Evolutionary conservation across 2,888 invertebrate genomes (phyloP).

Genomic region (Limnephilus auricula): DNA sequence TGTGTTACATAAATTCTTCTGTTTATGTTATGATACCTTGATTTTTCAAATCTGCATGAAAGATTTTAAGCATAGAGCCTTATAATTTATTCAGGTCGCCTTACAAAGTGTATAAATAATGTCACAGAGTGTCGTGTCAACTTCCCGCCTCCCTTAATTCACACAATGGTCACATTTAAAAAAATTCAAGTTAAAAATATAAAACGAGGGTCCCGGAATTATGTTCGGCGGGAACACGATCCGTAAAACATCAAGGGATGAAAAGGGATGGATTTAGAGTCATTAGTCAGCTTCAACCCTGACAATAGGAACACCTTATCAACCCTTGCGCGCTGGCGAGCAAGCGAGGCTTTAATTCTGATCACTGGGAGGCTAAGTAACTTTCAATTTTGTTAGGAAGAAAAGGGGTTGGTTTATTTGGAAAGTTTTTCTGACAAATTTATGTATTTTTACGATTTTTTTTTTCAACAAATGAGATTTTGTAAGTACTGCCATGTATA

Average conservation of each 20-base stretch:
- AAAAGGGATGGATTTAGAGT: constrained; percentile 59
- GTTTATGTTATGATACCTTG: not conserved
- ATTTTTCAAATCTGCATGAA: not conserved
- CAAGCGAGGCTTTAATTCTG: not conserved
- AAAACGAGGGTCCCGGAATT: not conserved
- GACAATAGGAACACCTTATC: constrained; percentile 62
- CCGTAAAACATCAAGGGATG: constrained; percentile 43
- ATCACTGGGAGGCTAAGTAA: not conserved
- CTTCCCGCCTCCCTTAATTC: not conserved
- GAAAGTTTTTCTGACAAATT: not conserved
- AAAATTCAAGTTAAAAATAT: not conserved
- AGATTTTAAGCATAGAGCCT: not conserved
- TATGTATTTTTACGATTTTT: not conserved
- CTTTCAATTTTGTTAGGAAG: not conserved
- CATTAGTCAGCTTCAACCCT: constrained; percentile 63
- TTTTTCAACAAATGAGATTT: not conserved
- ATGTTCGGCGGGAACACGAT: not conserved
- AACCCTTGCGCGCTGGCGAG: constrained; percentile 38
- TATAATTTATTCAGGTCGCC: not conserved
- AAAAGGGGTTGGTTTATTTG: constrained; percentile 2
- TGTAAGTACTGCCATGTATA: not conserved
- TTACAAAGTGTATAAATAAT: not conserved
- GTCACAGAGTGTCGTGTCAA: not conserved
- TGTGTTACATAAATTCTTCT: not conserved
- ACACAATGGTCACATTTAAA: not conserved